Base-by-base conservation (phyloP, 2,797 vertebrate species). In the Pseudotriccus pelzelni region DNA sequence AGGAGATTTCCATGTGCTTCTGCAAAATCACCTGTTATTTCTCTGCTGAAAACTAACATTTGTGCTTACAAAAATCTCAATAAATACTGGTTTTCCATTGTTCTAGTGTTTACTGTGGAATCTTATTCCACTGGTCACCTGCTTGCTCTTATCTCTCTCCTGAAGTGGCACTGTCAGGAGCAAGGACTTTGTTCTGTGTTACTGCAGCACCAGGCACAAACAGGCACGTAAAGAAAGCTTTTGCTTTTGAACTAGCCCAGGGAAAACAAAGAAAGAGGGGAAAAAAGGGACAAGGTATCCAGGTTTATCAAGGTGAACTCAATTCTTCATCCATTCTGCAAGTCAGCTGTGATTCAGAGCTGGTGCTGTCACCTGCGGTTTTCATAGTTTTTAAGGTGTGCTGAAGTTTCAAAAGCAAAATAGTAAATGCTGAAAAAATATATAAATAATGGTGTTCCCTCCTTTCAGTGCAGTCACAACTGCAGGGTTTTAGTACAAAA, bases 231-330 rank as follows among this genome's bases (percentile, higher is more conserved):
- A 36, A 30, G 8, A 46, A 76, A 88, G 66, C 8, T 47, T 32
- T 59, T 72, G 12, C 39, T 73, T 34, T 27, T 66, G 16, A 74
- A 36, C 43, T 79, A 56, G 8, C 15, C 8, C 6, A 6, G 41
- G 19, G 25, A 70, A 79, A 90, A 6, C 41, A 28, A 66, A 37
- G 36, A 19, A 28, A 32, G 1, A 6, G 15, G 13, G 12, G 2
- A 9, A 10, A 24, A 39, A 74, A 12, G 3, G 7, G 4, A 52
- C 3, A 0, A n/a, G 15, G 12, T 37, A 9, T 8, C 9, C 12
- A 20, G 7, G 22, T 30, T 12, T 11, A 0, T 23, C 47, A 44
- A 4, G 18, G 13, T 58, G 62, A 52, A 47, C 21, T 84, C 4
- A 9, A 12, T 10, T 44, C 8, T 63, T 78, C 37, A 60, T 20